phyloP scores from a whole-genome alignment of 1,140 invertebrate genomes.

The Homalodisca vitripennis region DNA sequence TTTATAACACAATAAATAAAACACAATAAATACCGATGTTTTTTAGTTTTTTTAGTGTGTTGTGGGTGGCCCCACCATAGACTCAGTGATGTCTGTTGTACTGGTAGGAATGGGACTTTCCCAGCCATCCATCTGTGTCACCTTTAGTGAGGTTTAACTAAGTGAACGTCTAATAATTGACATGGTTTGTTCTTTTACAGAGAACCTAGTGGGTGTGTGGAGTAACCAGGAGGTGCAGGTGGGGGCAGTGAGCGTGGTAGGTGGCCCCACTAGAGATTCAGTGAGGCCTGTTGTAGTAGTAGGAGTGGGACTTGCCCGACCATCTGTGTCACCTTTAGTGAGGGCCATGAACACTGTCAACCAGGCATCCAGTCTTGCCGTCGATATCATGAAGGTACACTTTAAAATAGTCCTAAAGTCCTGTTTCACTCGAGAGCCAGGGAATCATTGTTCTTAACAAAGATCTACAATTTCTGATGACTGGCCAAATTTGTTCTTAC shows the following conservation, averaged over 20 bases:
- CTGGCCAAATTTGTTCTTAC: too few species aligned
- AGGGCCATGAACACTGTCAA: slow-evolving; percentile 62
- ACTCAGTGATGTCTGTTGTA: not conserved
- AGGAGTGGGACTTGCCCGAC: slow-evolving; percentile 1
- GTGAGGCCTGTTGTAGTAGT: slow-evolving; percentile 14
- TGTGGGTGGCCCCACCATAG: slow-evolving; percentile 38
- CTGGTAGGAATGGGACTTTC: slow-evolving; percentile 5
- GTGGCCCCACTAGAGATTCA: not conserved
- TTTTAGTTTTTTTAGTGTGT: too few species aligned
- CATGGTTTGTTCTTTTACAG: not conserved
- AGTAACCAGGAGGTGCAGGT: slow-evolving; percentile 47
- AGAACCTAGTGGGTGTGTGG: not conserved
- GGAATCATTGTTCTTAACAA: too few species aligned
- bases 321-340: slow-evolving; percentile 51
- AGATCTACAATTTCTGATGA: too few species aligned
- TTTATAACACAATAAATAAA: too few species aligned
- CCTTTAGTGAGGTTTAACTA: slow-evolving; percentile 54
- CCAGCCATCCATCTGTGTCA: slow-evolving; percentile 47
- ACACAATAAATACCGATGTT: too few species aligned
- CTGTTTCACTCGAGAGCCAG: too few species aligned
- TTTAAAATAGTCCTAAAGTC: too few species aligned
- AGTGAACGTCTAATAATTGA: too few species aligned
- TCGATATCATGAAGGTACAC: slow-evolving; percentile 54
- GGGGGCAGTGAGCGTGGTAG: slow-evolving; percentile 54
- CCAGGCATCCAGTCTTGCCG: slow-evolving; percentile 51